These are phyloP conservation scores for Nudaria mundana DNA, from an alignment of 2,888 invertebrate species.

Conservation along the genomic window DNA sequence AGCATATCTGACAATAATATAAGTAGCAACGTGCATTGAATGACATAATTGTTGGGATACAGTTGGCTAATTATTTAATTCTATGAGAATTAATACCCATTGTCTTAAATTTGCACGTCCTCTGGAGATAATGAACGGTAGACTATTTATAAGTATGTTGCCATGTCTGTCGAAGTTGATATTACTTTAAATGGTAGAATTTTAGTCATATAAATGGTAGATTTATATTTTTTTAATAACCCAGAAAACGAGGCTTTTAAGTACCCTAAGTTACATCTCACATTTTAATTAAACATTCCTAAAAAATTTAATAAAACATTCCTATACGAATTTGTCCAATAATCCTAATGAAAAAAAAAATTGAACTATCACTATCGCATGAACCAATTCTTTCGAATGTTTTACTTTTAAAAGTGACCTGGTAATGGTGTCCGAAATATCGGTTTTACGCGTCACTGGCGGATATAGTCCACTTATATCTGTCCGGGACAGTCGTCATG, in stretches of 20 bases:
- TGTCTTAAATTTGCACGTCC: conserved; percentile 4
- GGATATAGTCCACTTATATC: conserved; percentile 35
- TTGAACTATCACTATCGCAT: not conserved
- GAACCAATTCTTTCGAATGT: not conserved
- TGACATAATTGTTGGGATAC: conserved; percentile 17
- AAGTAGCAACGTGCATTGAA: conserved; percentile 38
- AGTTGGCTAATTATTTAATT: conserved; percentile 29
- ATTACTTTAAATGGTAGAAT: too few relatives aligned
- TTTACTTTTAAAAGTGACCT: not conserved
- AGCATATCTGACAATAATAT: conserved; percentile 49
- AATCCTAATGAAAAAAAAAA: too few relatives aligned
- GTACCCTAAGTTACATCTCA: too few relatives aligned
- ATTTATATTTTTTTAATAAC: too few relatives aligned
- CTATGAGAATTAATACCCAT: conserved; percentile 11
- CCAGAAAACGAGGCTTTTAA: too few relatives aligned
- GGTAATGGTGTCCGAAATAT: conserved; percentile 11
- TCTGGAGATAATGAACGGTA: not conserved
- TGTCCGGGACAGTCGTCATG: conserved; percentile 33
- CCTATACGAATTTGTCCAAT: too few relatives aligned
- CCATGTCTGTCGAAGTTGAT: too few relatives aligned
- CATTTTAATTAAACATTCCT: too few relatives aligned
- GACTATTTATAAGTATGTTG: too few relatives aligned
- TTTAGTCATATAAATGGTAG: too few relatives aligned
- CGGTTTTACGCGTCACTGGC: conserved; percentile 14
- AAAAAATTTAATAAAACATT: too few relatives aligned